A percentile compares a stretch with the other conserved stretches of the same genome.
These are phyloP conservation scores for Zaprionus camerounensis DNA, from an alignment of 1,140 invertebrate species.

Conservation along the genomic window DNA sequence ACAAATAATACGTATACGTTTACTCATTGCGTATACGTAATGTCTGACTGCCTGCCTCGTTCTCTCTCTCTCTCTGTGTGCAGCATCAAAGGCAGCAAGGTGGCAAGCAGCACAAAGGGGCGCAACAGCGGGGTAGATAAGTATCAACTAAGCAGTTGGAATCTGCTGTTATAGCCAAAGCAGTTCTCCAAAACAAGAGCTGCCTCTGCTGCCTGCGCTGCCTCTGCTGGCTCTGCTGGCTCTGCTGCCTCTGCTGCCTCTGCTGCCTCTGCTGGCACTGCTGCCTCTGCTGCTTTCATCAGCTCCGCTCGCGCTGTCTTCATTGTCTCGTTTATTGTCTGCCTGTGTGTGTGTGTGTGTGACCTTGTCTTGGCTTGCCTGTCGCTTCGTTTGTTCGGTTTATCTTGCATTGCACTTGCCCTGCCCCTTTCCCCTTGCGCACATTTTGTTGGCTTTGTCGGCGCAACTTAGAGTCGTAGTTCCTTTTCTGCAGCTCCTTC, in stretches of 20 bases:
- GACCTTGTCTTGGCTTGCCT: conserved; percentile 52
- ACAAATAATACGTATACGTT: conserved; percentile 75
- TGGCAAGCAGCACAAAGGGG: background rate
- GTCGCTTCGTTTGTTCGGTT: conserved; percentile 72
- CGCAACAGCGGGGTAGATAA: conserved; percentile 54
- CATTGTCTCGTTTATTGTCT: conserved; percentile 31
- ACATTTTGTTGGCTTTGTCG: conserved; percentile 52
- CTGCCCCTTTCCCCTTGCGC: background rate
- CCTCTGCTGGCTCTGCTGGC: no score
- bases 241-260: background rate
- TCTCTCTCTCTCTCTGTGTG: background rate
- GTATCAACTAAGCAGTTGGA: conserved; percentile 79
- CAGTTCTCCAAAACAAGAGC: conserved; percentile 56
- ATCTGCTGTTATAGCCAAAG: conserved; percentile 72
- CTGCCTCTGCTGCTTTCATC: conserved; percentile 4
- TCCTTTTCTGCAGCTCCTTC: conserved; percentile 24
- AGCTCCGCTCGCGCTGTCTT: conserved; percentile 15
- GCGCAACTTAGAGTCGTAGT: conserved; percentile 31
- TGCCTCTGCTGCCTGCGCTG: conserved; percentile 12
- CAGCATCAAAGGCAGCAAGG: conserved; percentile 6
- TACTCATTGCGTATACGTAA: conserved; percentile 62
- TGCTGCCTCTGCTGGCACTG: conserved; percentile 1
- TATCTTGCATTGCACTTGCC: conserved; percentile 74
- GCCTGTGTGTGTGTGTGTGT: conserved; percentile 17
- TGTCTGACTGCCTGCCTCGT: conserved; percentile 25